Conservation (phyloP, 1,140 invertebrate genomes). For the Pogonus chalceus region DNA sequence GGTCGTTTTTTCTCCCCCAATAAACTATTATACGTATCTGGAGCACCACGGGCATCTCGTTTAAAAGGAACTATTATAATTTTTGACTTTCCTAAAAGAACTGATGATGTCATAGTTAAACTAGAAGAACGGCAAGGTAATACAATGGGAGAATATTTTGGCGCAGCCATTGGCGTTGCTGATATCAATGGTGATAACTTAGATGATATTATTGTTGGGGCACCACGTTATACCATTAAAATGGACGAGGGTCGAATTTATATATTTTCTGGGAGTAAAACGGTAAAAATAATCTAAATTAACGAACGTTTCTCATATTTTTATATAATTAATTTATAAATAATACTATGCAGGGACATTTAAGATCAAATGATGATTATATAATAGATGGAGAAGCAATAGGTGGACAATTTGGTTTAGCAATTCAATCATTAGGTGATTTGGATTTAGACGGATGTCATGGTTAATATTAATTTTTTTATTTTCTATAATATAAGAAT, state of each 20-base stretch:
- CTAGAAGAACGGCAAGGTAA: slow-evolving; percentile 31
- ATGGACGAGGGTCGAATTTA: slow-evolving; percentile 51
- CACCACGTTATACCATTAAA: slow-evolving; percentile 43
- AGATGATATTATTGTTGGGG: slow-evolving; percentile 57
- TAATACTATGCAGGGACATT: slow-evolving; percentile 17
- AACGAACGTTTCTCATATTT: background rate
- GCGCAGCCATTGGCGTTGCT: slow-evolving; percentile 43
- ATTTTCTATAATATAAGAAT: too few relatives aligned
- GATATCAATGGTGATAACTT: slow-evolving; percentile 52
- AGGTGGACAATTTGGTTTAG: slow-evolving; percentile 37
- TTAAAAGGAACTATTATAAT: slow-evolving; percentile 35
- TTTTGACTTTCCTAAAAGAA: slow-evolving; percentile 24
- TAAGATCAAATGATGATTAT: slow-evolving; percentile 16
- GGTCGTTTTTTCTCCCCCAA: slow-evolving; percentile 39
- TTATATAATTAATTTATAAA: slow-evolving; percentile 11
- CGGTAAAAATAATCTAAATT: slow-evolving; percentile 28
- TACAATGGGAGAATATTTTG: slow-evolving; percentile 55
- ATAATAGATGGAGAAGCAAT: slow-evolving; percentile 32
- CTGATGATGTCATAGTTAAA: slow-evolving; percentile 19
- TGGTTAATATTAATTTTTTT: slow-evolving; percentile 24
- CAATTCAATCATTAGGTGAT: slow-evolving; percentile 39
- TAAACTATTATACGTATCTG: slow-evolving; percentile 35
- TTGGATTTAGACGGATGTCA: slow-evolving; percentile 40
- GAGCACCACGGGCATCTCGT: slow-evolving; percentile 35
- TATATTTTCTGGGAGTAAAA: slow-evolving; percentile 37